A percentile compares a stretch with the other conserved stretches of the same genome.
phyloP scores from a whole-genome alignment of 2,113 vertebrate species.

The Podarcis muralis region DNA sequence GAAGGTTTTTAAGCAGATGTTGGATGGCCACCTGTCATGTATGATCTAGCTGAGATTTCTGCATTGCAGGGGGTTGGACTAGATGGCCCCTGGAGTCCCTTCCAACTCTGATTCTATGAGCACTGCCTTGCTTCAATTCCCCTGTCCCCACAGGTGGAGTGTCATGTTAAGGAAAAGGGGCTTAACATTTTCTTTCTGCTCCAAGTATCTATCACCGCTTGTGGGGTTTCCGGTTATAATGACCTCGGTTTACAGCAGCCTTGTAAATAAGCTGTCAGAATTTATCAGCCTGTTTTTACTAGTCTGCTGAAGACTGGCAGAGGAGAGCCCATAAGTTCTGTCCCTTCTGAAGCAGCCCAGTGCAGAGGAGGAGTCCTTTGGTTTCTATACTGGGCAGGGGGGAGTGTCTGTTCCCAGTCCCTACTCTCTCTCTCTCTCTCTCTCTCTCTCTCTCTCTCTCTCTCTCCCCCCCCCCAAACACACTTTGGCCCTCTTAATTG shows the following conservation, averaged over 20 bases:
- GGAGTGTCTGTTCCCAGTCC: not conserved
- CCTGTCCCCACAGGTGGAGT: not conserved
- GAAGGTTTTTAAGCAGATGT: no score
- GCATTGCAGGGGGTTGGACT: no score
- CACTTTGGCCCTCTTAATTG: not conserved
- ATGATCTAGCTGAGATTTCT: no score
- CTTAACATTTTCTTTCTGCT: not conserved
- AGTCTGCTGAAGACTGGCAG: not conserved
- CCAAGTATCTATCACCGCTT: not conserved
- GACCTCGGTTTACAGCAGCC: not conserved
- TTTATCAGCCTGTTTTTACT: not conserved
- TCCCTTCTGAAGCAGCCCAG: not conserved
- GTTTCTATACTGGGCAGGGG: not conserved
- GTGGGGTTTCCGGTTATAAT: not conserved
- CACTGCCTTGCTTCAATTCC: slow-evolving; percentile 4
- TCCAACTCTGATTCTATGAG: no score
- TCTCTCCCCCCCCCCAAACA: not conserved
- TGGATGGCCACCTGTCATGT: no score
- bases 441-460: not conserved
- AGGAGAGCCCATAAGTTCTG: no score
- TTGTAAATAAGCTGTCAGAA: not conserved
- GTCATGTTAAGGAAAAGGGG: not conserved
- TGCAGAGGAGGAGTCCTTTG: not conserved
- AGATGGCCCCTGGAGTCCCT: no score
- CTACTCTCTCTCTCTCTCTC: not conserved